Evolutionary conservation across 2,888 invertebrate genomes (phyloP).

Genomic region (Tipula confusa): DNA sequence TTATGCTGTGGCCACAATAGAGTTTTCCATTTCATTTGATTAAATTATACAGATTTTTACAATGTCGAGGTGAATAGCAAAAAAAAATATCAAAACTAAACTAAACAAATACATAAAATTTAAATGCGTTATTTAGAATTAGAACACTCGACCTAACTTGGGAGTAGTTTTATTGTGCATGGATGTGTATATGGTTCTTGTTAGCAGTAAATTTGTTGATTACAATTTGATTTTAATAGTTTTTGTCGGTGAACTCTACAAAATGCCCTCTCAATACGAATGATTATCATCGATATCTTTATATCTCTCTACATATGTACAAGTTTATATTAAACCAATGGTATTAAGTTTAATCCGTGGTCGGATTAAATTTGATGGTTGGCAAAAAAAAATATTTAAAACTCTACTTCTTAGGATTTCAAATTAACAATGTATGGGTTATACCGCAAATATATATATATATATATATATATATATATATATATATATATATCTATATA

Average conservation of each 20-base stretch:
- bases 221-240: neutral
- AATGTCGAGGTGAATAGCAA: neutral
- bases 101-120: neutral
- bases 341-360: neutral
- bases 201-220: neutral
- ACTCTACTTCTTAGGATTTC: neutral
- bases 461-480: no score
- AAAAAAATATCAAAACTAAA: neutral
- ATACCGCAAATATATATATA: no score
- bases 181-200: neutral
- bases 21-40: slow-evolving; percentile 16
- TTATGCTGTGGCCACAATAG: neutral
- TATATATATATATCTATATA: no score
- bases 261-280: no score
- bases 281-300: no score
- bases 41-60: neutral
- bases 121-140: neutral
- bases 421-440: no score
- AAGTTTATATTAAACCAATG: neutral
- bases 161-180: neutral
- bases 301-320: neutral
- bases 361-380: neutral
- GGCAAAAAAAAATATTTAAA: neutral
- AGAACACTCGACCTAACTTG: neutral
- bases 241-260: neutral